Evolutionary conservation across 2,888 invertebrate species (phyloP), one percentile per base, ranked within the genome.

Genomic region (Dicranocentrus wangi): DNA sequence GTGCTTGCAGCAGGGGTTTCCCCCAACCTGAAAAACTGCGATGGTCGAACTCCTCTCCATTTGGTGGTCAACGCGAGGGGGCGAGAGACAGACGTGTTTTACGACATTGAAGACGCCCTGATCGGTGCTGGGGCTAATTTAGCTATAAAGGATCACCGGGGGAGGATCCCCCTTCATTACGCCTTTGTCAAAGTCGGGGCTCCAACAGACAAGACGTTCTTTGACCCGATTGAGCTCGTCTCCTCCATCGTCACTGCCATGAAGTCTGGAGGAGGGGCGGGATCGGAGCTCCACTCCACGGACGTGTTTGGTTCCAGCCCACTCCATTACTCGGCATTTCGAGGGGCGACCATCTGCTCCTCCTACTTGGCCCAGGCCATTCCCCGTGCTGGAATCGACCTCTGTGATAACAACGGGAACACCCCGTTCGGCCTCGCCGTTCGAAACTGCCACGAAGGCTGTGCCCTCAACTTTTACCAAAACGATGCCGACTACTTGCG

Each of bases 301-400:
- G 90, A 90, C 84, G 82, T 87, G 1, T 87, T 86, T 76, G 89
- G 88, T 1, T 86, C 87, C 77, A 88, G 89, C 0, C 88, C 90
- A 0, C 87, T 90, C 2, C 90, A 90, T 83, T 86, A 88, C 72
- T 89, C 90, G 5, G 89, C 90, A n/a, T 84, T 86, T 51, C 86
- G 89, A 65, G 90, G 90, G 19, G 89, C 90, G n/a, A 89, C 89
- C 2, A 89, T 90, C 83, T 90, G 89, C 75, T 90, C 84, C 88
- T 85, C 81, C 23, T 84, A 58, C 19, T 81, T 66, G 28, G 84
- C 76, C 71, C 84, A 79, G 77, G 83, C 80, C 87, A 87, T 61
- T 86, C 87, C 72, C 10, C 60, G 21, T 17, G 58, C 58, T 15
- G 66, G 32, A 23, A 72, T 81, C 32, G 82, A 84, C 65, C 78